A percentile compares a stretch with the other conserved stretches of the same genome.
Conservation (phyloP, 2,888 invertebrate genomes). For the Lithophane ornitopus region DNA sequence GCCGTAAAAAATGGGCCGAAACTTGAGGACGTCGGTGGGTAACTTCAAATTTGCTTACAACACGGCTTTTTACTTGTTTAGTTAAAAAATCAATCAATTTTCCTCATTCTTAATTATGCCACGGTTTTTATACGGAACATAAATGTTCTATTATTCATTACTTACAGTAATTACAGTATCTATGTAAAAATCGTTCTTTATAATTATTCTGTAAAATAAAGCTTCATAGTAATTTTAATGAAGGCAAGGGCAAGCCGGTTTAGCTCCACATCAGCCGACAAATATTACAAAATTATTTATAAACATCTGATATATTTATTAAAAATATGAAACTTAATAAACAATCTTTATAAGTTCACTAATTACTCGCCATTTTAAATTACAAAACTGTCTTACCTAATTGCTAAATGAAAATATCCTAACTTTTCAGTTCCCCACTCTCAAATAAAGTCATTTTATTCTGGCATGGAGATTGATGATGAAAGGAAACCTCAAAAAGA, state of each 20-base stretch:
- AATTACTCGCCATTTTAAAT: background rate
- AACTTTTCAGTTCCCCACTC: conserved; percentile 91
- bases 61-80: conserved; percentile 1
- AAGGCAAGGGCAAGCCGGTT: background rate
- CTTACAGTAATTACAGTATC: background rate
- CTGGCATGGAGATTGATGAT: conserved; percentile 91
- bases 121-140: background rate
- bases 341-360: background rate
- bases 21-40: conserved; percentile 94
- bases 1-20: conserved; percentile 92
- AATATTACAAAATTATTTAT: background rate
- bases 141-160: conserved; percentile 2
- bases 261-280: background rate
- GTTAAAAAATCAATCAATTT: background rate
- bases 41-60: conserved; percentile 53
- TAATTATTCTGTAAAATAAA: background rate
- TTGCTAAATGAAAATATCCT: background rate
- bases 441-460: conserved; percentile 92
- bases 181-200: background rate
- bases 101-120: background rate
- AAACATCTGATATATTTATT: background rate
- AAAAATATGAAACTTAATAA: background rate
- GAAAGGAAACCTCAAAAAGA: conserved; percentile 90
- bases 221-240: background rate
- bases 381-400: background rate